Conservation (phyloP, 2,888 invertebrate species). For the Drosophila borborema region DNA sequence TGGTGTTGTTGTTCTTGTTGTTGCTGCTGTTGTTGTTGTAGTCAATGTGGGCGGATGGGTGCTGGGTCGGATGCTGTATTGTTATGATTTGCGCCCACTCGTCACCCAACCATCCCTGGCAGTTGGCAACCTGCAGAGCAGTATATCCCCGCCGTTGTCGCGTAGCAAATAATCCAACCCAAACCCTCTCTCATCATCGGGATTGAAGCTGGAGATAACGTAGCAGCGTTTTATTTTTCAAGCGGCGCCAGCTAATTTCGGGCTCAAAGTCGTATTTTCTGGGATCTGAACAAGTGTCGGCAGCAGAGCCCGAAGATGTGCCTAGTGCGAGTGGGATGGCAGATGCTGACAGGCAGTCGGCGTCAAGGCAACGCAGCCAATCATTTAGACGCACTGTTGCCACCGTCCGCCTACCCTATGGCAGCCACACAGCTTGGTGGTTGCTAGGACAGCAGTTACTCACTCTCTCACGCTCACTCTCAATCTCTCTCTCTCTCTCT, state of each 20-base stretch:
- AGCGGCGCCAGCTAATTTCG: conserved; percentile 79
- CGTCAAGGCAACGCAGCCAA: conserved; percentile 77
- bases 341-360: conserved; percentile 42
- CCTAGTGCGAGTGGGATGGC: conserved; percentile 59
- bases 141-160: conserved; percentile 27
- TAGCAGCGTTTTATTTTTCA: conserved; percentile 56
- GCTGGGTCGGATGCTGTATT: conserved; percentile 49
- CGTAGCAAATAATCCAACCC: conserved; percentile 77
- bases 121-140: conserved; percentile 27
- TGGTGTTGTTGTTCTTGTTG: background rate
- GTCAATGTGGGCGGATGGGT: conserved; percentile 25
- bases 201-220: conserved; percentile 7
- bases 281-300: conserved; percentile 74
- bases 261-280: conserved; percentile 81
- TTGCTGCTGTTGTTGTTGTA: conserved; percentile 24
- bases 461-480: conserved; percentile 33
- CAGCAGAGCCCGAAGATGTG: conserved; percentile 36
- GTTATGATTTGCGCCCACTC: conserved; percentile 71
- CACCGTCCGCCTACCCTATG: conserved; percentile 56
- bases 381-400: conserved; percentile 66
- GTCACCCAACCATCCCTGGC: conserved; percentile 32
- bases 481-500: conserved; percentile 36
- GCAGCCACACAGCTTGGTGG: conserved; percentile 49
- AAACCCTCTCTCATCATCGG: conserved; percentile 31
- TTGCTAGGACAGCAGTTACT: conserved; percentile 59